A percentile compares a stretch with the other conserved stretches of the same genome.
Evolutionary conservation across 2,888 invertebrate genomes (phyloP).

Genomic region (Chorisops tibialis): DNA sequence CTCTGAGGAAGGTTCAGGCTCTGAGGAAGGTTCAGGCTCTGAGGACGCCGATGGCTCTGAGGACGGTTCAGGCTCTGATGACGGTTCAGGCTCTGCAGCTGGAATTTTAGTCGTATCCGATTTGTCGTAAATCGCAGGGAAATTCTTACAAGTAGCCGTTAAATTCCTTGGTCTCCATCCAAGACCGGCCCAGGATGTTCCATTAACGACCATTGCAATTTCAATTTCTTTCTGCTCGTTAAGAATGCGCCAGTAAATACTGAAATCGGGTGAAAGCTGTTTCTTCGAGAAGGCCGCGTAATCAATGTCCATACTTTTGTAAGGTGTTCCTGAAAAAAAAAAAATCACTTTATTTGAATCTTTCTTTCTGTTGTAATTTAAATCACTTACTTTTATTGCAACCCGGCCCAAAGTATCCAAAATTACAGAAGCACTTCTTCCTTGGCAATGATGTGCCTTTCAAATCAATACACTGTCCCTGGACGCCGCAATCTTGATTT

Average conservation of each 20-base stretch:
- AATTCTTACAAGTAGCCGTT: slow-evolving; percentile 74
- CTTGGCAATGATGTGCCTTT: slow-evolving; percentile 77
- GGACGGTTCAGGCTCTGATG: slow-evolving; percentile 51
- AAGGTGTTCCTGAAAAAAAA: slow-evolving; percentile 62
- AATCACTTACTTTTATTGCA: slow-evolving; percentile 72
- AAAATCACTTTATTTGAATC: neutral
- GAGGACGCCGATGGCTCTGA: slow-evolving; percentile 49
- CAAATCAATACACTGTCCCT: slow-evolving; percentile 81
- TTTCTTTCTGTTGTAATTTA: neutral
- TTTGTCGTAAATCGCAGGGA: slow-evolving; percentile 63
- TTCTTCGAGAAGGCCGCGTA: slow-evolving; percentile 66
- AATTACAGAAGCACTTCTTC: slow-evolving; percentile 84
- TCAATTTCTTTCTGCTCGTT: slow-evolving; percentile 84
- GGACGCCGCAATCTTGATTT: slow-evolving; percentile 79
- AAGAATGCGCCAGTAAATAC: slow-evolving; percentile 81
- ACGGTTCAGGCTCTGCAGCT: slow-evolving; percentile 50
- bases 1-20: neutral
- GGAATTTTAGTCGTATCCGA: neutral
- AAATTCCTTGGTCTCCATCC: slow-evolving; percentile 87
- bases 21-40: slow-evolving; percentile 46
- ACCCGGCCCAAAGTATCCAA: slow-evolving; percentile 81
- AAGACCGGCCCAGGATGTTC: slow-evolving; percentile 78
- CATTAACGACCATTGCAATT: slow-evolving; percentile 80
- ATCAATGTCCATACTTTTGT: slow-evolving; percentile 71
- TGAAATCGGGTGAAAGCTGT: slow-evolving; percentile 70